Percentiles rank a stretch among this genome's conserved stretches.
Evolutionary conservation across 2,113 vertebrate genomes (phyloP).

Genomic region (Dascyllus trimaculatus): DNA sequence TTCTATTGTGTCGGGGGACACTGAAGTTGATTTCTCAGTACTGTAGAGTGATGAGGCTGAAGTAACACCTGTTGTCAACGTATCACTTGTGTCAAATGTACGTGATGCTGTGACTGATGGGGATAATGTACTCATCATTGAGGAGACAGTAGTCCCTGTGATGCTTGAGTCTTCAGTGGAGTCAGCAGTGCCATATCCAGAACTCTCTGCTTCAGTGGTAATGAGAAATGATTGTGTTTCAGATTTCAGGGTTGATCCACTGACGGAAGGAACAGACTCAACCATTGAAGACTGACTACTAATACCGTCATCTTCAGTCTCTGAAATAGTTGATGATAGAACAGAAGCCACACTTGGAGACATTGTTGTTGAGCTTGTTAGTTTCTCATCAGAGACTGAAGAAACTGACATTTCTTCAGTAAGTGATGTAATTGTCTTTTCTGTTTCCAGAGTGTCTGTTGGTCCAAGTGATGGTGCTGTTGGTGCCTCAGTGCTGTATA

Average conservation of each 20-base stretch:
- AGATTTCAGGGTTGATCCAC: background rate
- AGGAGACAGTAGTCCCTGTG: background rate
- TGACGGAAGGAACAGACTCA: background rate
- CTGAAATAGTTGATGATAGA: background rate
- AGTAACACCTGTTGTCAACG: too few relatives aligned
- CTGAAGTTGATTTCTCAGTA: slow-evolving; percentile 14
- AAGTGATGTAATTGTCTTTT: background rate
- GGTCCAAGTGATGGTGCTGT: background rate
- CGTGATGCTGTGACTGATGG: background rate
- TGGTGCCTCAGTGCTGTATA: slow-evolving; percentile 10
- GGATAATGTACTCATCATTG: slow-evolving; percentile 13
- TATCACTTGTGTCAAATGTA: too few relatives aligned
- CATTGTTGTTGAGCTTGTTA: background rate
- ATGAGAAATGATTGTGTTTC: background rate
- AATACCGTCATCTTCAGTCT: background rate
- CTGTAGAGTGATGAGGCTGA: background rate
- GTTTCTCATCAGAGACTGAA: background rate
- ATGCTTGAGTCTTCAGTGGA: background rate
- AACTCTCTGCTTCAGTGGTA: background rate
- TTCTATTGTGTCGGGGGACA: background rate
- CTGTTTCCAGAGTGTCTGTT: background rate
- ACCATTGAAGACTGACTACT: background rate
- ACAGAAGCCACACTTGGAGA: background rate
- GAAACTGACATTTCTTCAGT: background rate
- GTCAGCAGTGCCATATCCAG: background rate